Percentiles rank a stretch among this genome's conserved stretches.
phyloP scores from a whole-genome alignment of 2,113 vertebrate species.

The Podarcis muralis region DNA sequence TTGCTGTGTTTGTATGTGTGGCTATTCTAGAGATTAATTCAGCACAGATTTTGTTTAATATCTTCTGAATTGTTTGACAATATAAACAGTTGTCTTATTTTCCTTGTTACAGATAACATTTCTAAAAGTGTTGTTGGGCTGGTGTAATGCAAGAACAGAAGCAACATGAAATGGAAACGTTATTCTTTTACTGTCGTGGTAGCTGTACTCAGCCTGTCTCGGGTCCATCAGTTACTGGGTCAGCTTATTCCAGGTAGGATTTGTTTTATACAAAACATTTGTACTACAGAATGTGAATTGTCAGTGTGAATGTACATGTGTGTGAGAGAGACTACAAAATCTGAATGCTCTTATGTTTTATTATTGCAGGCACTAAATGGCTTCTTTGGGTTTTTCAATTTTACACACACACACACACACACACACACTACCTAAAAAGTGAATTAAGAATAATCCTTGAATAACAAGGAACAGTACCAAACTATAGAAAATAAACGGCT shows the following conservation, averaged over 20 bases:
- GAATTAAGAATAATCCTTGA: slow-evolving; percentile 11
- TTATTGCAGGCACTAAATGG: not conserved
- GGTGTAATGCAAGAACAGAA: slow-evolving; percentile 89
- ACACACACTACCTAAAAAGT: not conserved
- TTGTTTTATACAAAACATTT: not conserved
- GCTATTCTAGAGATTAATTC: not conserved
- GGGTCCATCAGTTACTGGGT: slow-evolving; percentile 73
- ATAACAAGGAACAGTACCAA: slow-evolving; percentile 15
- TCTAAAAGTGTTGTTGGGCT: slow-evolving; percentile 45
- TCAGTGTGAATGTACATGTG: not conserved
- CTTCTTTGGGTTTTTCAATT: not conserved
- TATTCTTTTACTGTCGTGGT: slow-evolving; percentile 80
- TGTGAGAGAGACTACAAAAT: not conserved
- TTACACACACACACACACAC: not conserved
- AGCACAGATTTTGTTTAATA: not conserved
- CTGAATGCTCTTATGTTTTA: not conserved
- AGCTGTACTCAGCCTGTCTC: slow-evolving; percentile 78
- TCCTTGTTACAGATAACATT: slow-evolving; percentile 62
- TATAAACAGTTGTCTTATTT: not conserved
- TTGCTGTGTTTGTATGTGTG: no score
- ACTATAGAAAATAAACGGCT: not conserved
- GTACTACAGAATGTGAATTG: not conserved
- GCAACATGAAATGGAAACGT: slow-evolving; percentile 85
- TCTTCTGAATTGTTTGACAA: slow-evolving; percentile 8
- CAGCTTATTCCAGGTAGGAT: slow-evolving; percentile 89